Evolutionary conservation across 2,888 invertebrate genomes (phyloP).

Genomic region (Muschampia plurimacula): DNA sequence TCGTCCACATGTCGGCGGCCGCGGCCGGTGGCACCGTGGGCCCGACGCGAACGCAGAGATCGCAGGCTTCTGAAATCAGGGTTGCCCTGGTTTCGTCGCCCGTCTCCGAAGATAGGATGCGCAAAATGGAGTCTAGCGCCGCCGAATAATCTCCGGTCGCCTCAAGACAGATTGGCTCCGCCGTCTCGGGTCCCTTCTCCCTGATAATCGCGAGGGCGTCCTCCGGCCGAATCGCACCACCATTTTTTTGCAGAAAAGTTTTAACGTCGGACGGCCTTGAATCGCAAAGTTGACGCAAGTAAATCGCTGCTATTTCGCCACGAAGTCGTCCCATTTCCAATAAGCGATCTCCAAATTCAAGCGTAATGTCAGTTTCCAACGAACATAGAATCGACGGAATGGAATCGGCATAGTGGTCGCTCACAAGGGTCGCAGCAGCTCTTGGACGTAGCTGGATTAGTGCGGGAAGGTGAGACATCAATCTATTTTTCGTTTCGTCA

Average conservation of each 20-base stretch:
- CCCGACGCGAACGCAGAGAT: conserved; percentile 64
- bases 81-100: conserved; percentile 48
- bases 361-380: conserved; percentile 50
- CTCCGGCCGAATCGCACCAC: conserved; percentile 72
- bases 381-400: conserved; percentile 52
- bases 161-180: conserved; percentile 74
- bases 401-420: conserved; percentile 55
- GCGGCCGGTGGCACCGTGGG: conserved; percentile 58
- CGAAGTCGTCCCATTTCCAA: conserved; percentile 60
- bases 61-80: conserved; percentile 58
- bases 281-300: conserved; percentile 65
- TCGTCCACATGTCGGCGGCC: conserved; percentile 64
- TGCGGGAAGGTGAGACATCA: conserved; percentile 55
- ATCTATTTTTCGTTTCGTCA: conserved; percentile 44
- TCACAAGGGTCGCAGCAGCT: conserved; percentile 64
- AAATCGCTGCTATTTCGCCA: conserved; percentile 62
- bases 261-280: conserved; percentile 59
- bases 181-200: conserved; percentile 60
- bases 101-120: conserved; percentile 51
- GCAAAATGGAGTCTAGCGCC: conserved; percentile 67
- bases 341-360: conserved; percentile 62
- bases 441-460: conserved; percentile 64
- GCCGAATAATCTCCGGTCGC: conserved; percentile 70
- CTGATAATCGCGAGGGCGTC: conserved; percentile 67
- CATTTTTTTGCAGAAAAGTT: conserved; percentile 61